Conservation (phyloP, 2,113 vertebrate genomes). For the Chrysemys picta region DNA sequence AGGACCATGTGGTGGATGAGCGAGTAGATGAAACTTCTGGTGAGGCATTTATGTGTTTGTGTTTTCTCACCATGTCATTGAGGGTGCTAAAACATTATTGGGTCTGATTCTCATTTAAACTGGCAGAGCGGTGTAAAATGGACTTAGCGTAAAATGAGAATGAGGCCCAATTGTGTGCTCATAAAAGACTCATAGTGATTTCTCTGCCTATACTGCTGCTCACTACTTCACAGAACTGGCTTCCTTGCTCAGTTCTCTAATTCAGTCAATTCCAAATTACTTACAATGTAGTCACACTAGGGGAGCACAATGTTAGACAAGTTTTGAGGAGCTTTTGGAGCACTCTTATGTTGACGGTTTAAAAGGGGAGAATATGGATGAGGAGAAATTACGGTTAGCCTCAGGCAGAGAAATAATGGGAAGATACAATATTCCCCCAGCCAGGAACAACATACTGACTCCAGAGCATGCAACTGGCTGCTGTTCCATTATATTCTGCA, state of each 20-base stretch:
- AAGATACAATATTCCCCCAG: background rate
- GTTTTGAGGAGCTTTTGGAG: background rate
- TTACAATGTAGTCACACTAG: background rate
- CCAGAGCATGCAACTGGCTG: background rate
- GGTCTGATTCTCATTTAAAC: background rate
- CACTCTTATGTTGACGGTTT: background rate
- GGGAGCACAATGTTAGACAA: background rate
- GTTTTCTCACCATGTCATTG: background rate
- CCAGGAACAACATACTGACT: conserved; percentile 9
- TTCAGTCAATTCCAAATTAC: background rate
- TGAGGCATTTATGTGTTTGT: conserved; percentile 70
- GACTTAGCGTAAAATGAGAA: background rate
- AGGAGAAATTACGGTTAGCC: background rate
- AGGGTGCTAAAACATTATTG: background rate
- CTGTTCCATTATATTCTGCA: conserved; percentile 22
- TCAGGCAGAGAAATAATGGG: conserved; percentile 4
- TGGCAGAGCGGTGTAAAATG: background rate
- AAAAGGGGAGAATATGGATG: background rate
- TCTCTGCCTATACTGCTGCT: background rate
- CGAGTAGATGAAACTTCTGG: conserved; percentile 94
- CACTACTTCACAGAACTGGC: background rate
- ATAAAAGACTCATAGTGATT: background rate
- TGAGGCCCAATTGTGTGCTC: background rate
- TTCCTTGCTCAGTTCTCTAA: background rate
- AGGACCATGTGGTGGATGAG: conserved; percentile 94